Percentiles rank a stretch among this genome's conserved stretches.
phyloP scores from a whole-genome alignment of 2,888 invertebrate species.

The Hypercompe scribonia region DNA sequence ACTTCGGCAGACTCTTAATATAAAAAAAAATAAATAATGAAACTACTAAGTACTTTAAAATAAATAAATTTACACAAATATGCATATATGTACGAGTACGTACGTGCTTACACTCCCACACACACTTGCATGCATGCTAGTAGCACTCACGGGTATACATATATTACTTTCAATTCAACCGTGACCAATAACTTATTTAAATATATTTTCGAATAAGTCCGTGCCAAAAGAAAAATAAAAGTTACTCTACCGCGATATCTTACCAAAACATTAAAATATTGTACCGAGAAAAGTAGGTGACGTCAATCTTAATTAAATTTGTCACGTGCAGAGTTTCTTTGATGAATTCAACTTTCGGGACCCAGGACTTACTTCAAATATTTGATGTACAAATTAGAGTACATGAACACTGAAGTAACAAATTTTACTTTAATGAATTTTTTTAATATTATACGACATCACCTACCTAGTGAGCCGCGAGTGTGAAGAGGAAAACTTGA shows the following conservation, averaged over 20 bases:
- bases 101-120: too few relatives aligned
- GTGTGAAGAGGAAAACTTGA: slow-evolving; percentile 35
- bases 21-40: too few relatives aligned
- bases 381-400: neutral
- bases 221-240: neutral
- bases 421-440: neutral
- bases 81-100: too few relatives aligned
- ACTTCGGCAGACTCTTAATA: too few relatives aligned
- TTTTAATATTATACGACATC: neutral
- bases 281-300: neutral
- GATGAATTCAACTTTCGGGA: neutral
- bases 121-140: too few relatives aligned
- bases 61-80: too few relatives aligned
- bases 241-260: neutral
- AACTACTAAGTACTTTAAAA: too few relatives aligned
- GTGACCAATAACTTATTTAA: neutral
- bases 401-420: neutral
- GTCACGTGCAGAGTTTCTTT: neutral
- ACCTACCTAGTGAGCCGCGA: slow-evolving; percentile 18
- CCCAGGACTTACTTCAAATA: neutral
- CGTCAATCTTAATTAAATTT: neutral
- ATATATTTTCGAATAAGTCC: neutral
- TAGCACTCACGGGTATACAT: neutral
- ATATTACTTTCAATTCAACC: neutral
- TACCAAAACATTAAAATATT: neutral